Base-by-base conservation (phyloP, 2,113 vertebrate species). In the Tyto alba region DNA sequence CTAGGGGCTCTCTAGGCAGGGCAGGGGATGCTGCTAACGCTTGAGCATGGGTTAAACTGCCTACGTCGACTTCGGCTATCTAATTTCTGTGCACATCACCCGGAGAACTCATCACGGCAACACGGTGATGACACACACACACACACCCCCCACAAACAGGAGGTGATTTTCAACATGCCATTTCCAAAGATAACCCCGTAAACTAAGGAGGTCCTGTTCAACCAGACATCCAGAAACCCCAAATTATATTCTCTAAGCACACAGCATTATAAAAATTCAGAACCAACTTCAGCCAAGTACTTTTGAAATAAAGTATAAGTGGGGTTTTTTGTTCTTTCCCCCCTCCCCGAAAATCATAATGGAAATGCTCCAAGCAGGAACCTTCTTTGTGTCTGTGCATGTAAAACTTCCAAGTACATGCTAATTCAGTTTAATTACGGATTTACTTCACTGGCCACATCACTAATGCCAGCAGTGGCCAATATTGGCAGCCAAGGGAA, bases 401-500 rank as follows among this genome's bases (percentile, higher is more conserved):
- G 81, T 93, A 81, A 89, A 94, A 80, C 92, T 92, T 95, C 90
- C 82, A 89, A 92, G 82, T 76, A 91, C 91, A 81, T 64, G 90
- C 90, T 94, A 96, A 96, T 98, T 96, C 90, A 86, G 93, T 95
- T 97, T 96, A 97, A 98, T 97, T 91, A 95, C 10, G 60, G 95
- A 96, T 97, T 97, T 96, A 96, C 90, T 96, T 96, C 52, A 38
- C 92, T 76, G 79, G 87, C 64, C 60, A 4, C 86, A 71, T 77
- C 13, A 13, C 56, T 97, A 88, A 89, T 63, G 57, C 71, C 90
- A 55, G 77, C 48, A 50, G 64, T 7, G 13, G 84, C 40, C 84
- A 91, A 64, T 69, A 77, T 87, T 91, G 90, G 95, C 90, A 93
- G 93, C 68, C 45, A 20, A 91, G 60, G 85, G 74, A 95, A 47